These are phyloP conservation scores for Erethizon dorsatum DNA, from an alignment of 2,797 vertebrate species.

Conservation along the genomic window DNA sequence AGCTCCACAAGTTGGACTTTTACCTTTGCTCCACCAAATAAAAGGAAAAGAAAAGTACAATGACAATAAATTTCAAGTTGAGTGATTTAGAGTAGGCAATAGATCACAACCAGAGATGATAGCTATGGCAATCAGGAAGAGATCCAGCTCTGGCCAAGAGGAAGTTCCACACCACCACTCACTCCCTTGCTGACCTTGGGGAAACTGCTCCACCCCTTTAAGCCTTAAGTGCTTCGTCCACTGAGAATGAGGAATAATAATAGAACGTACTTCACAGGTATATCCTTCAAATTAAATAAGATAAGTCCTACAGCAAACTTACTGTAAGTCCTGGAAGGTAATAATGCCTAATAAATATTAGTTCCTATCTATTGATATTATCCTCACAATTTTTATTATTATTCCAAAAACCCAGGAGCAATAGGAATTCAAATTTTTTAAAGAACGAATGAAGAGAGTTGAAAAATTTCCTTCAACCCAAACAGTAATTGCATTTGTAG, in stretches of 20 bases:
- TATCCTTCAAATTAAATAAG: not conserved
- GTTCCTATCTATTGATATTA: not conserved
- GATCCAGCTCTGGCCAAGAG: not conserved
- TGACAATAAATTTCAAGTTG: conserved; percentile 8
- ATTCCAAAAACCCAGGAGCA: conserved; percentile 5
- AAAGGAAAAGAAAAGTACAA: not conserved
- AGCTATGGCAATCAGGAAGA: not conserved
- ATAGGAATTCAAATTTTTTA: not conserved
- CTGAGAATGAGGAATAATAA: not conserved
- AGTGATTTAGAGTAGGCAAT: not conserved
- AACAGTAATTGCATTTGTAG: not conserved
- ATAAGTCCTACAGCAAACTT: not conserved
- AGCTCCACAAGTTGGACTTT: not conserved
- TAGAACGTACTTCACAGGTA: not conserved
- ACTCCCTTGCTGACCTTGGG: not conserved
- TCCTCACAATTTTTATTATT: not conserved
- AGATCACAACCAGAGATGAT: not conserved
- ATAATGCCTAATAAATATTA: not conserved
- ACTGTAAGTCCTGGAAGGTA: not conserved
- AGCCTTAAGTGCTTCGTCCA: not conserved
- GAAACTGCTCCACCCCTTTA: not conserved
- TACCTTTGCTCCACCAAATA: not conserved
- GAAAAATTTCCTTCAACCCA: not conserved
- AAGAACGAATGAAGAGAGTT: not conserved
- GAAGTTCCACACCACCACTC: not conserved